Evolutionary conservation across 2,113 vertebrate species (phyloP).

Genomic region (Perca fluviatilis): DNA sequence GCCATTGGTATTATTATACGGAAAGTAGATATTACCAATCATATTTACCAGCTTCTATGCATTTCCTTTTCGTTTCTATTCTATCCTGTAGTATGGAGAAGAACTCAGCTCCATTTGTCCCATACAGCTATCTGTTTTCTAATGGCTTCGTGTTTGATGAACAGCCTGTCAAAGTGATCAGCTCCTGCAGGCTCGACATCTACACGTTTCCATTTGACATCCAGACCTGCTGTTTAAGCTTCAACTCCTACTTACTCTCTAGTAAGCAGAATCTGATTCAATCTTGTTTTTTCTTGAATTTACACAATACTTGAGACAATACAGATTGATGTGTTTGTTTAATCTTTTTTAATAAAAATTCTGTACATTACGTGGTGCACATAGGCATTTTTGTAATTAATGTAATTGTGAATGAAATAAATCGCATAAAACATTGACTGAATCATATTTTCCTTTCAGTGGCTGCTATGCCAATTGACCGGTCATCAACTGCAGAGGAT

Average conservation of each 20-base stretch:
- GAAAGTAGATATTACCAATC: background rate
- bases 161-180: conserved; percentile 61
- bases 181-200: conserved; percentile 68
- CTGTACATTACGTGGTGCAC: background rate
- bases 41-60: background rate
- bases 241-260: conserved; percentile 50
- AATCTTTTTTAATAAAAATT: background rate
- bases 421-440: background rate
- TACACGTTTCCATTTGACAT: conserved; percentile 72
- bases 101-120: conserved; percentile 48
- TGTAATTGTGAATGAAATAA: background rate
- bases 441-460: conserved; percentile 32
- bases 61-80: background rate
- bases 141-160: conserved; percentile 12
- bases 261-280: conserved; percentile 35
- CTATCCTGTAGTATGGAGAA: conserved; percentile 62
- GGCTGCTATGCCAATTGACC: background rate
- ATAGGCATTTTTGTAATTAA: background rate
- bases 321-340: background rate
- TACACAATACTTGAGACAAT: background rate
- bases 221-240: conserved; percentile 66
- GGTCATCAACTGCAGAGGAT: accelerated
- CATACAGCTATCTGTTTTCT: conserved; percentile 35
- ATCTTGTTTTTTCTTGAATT: background rate
- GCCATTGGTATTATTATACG: background rate